Conservation (phyloP, 2,888 invertebrate species). For the Nomada ferruginata region DNA sequence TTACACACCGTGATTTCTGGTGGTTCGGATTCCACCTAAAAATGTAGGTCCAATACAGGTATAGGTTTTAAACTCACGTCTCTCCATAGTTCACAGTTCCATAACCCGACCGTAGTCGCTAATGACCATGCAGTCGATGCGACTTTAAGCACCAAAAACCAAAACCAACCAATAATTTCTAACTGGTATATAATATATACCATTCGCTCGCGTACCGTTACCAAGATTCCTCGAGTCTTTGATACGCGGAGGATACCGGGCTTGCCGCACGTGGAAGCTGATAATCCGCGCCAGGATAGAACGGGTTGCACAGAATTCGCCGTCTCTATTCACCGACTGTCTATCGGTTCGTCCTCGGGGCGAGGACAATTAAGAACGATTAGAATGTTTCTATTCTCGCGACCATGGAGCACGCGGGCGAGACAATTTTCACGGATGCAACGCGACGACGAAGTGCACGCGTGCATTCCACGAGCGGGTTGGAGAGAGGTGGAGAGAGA, state of each 20-base stretch:
- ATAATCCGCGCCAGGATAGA: not conserved
- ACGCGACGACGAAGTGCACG: constrained; percentile 24
- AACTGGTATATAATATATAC: too few relatives aligned
- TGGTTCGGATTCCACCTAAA: too few relatives aligned
- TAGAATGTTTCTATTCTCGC: constrained; percentile 37
- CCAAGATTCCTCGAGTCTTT: constrained; percentile 52
- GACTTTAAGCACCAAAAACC: too few relatives aligned
- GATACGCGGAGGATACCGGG: constrained; percentile 30
- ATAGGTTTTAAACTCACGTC: too few relatives aligned
- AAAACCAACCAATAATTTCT: too few relatives aligned
- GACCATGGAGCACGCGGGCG: not conserved
- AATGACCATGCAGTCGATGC: too few relatives aligned
- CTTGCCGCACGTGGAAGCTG: constrained; percentile 12
- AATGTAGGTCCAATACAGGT: too few relatives aligned
- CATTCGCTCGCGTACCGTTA: constrained; percentile 61
- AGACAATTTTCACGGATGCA: constrained; percentile 30
- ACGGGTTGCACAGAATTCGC: not conserved
- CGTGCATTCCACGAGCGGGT: constrained; percentile 31
- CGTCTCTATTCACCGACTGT: not conserved
- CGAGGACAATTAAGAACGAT: constrained; percentile 55
- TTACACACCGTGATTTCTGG: too few relatives aligned
- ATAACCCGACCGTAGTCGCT: too few relatives aligned
- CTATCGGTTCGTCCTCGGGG: constrained; percentile 24
- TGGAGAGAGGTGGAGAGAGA: not conserved
- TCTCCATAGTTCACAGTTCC: too few relatives aligned